Percentiles rank a stretch among this genome's conserved stretches.
Evolutionary conservation across 2,888 invertebrate species (phyloP).

Genomic region (Cerceris ruficornis): DNA sequence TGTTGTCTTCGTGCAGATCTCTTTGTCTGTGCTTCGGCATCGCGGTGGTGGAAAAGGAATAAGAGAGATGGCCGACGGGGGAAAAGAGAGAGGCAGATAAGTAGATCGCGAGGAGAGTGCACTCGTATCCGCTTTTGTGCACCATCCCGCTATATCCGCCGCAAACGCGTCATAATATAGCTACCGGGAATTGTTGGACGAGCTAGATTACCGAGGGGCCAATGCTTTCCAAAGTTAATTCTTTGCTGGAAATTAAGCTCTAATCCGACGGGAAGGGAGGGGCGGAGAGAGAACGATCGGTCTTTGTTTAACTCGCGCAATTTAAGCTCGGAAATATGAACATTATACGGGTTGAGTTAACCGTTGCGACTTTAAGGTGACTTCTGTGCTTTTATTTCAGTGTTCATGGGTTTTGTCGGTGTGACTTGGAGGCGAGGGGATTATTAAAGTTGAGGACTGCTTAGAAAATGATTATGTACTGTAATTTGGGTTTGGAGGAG

Average conservation of each 20-base stretch:
- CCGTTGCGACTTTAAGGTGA: no score
- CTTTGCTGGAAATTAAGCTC: slow-evolving; percentile 39
- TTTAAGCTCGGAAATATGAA: neutral
- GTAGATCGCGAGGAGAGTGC: slow-evolving; percentile 33
- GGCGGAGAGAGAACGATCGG: neutral
- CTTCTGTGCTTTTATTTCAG: no score
- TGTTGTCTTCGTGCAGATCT: slow-evolving; percentile 14
- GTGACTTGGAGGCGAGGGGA: no score
- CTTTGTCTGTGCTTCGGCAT: slow-evolving; percentile 8
- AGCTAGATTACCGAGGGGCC: slow-evolving; percentile 42
- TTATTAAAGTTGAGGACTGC: no score
- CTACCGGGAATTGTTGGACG: slow-evolving; percentile 32
- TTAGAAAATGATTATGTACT: no score
- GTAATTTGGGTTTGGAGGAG: no score
- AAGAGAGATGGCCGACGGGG: neutral
- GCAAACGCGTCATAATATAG: slow-evolving; percentile 27
- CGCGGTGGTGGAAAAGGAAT: slow-evolving; percentile 2
- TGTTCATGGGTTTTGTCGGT: no score
- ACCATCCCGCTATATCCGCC: slow-evolving; percentile 23
- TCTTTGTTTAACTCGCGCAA: slow-evolving; percentile 13
- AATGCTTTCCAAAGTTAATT: slow-evolving; percentile 44
- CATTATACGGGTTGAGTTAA: no score
- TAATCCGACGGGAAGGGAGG: slow-evolving; percentile 1
- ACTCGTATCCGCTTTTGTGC: slow-evolving; percentile 40
- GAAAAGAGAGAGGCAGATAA: slow-evolving; percentile 25